phyloP scores from a whole-genome alignment of 2,888 invertebrate genomes.

The Eustalomyia histrio region DNA sequence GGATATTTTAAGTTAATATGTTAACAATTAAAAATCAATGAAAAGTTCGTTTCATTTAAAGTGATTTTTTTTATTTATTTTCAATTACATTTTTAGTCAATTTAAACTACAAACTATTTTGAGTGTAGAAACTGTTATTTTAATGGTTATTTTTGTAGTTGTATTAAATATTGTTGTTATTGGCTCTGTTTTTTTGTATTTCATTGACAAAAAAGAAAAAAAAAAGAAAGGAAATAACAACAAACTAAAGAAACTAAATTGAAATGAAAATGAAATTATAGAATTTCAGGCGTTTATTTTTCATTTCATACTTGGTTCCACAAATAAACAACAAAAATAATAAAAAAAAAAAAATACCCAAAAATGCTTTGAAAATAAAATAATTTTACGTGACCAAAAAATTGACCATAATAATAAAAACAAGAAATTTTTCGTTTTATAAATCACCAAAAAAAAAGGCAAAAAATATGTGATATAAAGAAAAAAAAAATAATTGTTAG shows the following conservation, averaged over 20 bases:
- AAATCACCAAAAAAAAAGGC: conserved; percentile 1
- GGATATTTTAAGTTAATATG: too few species aligned
- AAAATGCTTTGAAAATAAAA: conserved; percentile 19
- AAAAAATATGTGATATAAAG: background rate
- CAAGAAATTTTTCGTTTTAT: conserved; percentile 10
- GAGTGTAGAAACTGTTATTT: too few species aligned
- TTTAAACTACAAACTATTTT: too few species aligned
- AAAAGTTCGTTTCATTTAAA: too few species aligned
- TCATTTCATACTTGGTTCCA: conserved; percentile 41
- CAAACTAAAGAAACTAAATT: conserved; percentile 36
- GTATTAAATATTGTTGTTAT: conserved; percentile 21
- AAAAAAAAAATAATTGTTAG: background rate
- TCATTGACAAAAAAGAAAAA: background rate
- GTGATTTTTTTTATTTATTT: too few species aligned
- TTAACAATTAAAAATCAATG: too few species aligned
- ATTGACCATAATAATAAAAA: conserved; percentile 45
- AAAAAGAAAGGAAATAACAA: conserved; percentile 20
- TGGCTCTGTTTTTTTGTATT: background rate
- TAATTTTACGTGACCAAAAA: conserved; percentile 49
- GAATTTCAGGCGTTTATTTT: conserved; percentile 44
- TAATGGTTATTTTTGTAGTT: conserved; percentile 13
- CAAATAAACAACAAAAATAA: conserved; percentile 23
- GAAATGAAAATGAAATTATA: conserved; percentile 54
- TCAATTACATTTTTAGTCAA: too few species aligned
- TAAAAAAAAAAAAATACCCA: background rate